These are phyloP conservation scores for Neelides sp. DNA, from an alignment of 1,140 invertebrate species.

Conservation along the genomic window DNA sequence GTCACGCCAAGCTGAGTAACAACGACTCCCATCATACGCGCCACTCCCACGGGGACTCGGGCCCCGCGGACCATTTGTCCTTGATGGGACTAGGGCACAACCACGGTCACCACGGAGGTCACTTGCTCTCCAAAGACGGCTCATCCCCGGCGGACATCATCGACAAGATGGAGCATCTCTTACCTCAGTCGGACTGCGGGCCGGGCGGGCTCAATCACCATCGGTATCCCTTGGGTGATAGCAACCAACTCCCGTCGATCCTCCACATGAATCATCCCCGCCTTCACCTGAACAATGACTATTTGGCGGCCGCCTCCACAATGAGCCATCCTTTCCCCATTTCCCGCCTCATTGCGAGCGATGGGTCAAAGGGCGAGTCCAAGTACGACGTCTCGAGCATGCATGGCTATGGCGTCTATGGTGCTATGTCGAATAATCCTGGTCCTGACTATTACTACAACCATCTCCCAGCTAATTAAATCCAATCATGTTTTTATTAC, in stretches of 20 bases:
- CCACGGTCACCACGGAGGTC: constrained; percentile 6
- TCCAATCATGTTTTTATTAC: too few relatives aligned
- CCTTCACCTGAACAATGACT: constrained; percentile 30
- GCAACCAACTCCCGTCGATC: constrained; percentile 33
- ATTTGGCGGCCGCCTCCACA: constrained; percentile 53
- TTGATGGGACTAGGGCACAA: constrained; percentile 16
- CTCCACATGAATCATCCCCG: constrained; percentile 49
- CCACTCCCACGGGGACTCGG: constrained; percentile 36
- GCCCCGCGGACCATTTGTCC: constrained; percentile 17
- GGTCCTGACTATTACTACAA: constrained; percentile 14
- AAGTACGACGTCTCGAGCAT: constrained; percentile 27
- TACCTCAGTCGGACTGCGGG: constrained; percentile 15
- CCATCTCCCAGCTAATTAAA: constrained; percentile 24
- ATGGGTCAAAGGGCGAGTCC: constrained; percentile 11
- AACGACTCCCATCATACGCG: constrained; percentile 37
- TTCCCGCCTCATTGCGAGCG: constrained; percentile 2
- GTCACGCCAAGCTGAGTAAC: too few relatives aligned
- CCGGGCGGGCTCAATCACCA: constrained; percentile 31
- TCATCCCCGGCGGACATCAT: constrained; percentile 18
- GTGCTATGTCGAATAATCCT: constrained; percentile 17
- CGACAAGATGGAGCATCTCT: constrained; percentile 26
- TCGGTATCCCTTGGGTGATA: constrained; percentile 31
- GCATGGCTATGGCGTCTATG: constrained; percentile 20
- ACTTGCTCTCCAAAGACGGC: constrained; percentile 4
- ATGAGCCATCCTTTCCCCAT: constrained; percentile 4